Evolutionary conservation across 37 sponge, comb jelly and placozoan species (phyloP), one percentile per base, ranked within the genome.

Genomic region (Haliclona indistincta): DNA sequence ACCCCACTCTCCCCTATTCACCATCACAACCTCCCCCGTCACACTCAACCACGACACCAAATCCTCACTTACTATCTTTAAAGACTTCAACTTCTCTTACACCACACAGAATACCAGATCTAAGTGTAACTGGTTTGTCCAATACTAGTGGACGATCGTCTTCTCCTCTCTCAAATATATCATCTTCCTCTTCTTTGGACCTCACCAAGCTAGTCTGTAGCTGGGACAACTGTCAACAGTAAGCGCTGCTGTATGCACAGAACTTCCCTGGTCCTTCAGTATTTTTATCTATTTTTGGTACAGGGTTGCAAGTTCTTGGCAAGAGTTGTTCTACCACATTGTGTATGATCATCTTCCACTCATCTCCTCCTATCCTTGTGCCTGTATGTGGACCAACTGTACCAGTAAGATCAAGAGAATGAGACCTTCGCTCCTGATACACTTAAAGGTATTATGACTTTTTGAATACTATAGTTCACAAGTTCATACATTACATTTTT

Each of bases 371-470:
- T 72, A 37, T 43, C 79, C 79, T 0, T 30, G n/a, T 33, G 39
- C 71, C 0, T 85, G 85, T 42, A 43, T 4, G n/a, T 85, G 85
- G 85, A 17, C 40, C n/a, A 73, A 58, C 22, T 85, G 85, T 41
- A 2, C 64, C 33, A 78, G 63, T 56, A 70, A 69, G 41, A 56
- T 30, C 19, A 73, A 55, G 43, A 79, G 86, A 79, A 78, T 52
- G 49, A 79, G 54, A 35, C 75, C 80, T 28, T 86, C 86, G 0
- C 69, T 86, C 10, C 30, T 79, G 13, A 65, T 32, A 55, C 86
- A 86, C 63, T 4, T 86, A 3, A 67, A 86, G 67, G 80, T 79
- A 5, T 22, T n/a, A n/a, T n/a, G n/a, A n/a, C n/a, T n/a, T n/a
- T n/a, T n/a, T n/a, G n/a, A n/a, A n/a, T n/a, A n/a, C n/a, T n/a